These are phyloP conservation scores for Tolypeutes matacus DNA, from an alignment of 2,797 vertebrate genomes.

Conservation along the genomic window DNA sequence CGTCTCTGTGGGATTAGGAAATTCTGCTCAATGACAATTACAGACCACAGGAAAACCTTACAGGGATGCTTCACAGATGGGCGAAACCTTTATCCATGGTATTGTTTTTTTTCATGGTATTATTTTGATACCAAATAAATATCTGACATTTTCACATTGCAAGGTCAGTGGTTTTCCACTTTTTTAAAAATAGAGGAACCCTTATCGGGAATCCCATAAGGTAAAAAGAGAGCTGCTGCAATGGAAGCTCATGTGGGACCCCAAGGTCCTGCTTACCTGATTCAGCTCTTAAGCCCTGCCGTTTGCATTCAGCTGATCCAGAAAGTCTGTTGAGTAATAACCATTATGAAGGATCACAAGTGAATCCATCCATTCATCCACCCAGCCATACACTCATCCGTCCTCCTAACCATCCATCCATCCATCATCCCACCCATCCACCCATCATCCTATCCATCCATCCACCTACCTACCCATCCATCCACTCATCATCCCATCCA, in stretches of 20 bases:
- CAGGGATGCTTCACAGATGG: fast-evolving
- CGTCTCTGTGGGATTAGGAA: fast-evolving
- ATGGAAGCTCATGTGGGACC: not conserved
- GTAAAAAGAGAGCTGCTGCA: not conserved
- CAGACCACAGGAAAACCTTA: fast-evolving
- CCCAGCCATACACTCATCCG: too few relatives aligned
- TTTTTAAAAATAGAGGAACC: not conserved
- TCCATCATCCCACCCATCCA: not conserved
- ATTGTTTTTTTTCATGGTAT: fast-evolving
- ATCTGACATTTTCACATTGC: fast-evolving
- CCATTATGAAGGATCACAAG: not conserved
- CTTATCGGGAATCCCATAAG: not conserved
- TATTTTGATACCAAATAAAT: fast-evolving
- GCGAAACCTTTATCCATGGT: fast-evolving
- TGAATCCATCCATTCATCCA: fast-evolving
- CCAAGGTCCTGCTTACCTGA: not conserved
- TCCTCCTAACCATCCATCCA: not conserved
- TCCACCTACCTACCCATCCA: not conserved
- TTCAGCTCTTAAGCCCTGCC: not conserved
- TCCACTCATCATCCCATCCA: too few relatives aligned
- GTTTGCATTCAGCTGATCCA: not conserved
- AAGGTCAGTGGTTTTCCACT: not conserved
- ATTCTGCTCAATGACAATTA: fast-evolving
- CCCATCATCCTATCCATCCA: too few relatives aligned
- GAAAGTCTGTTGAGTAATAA: not conserved